Conservation (phyloP, 2,113 vertebrate species). For the Menidia beryllina region DNA sequence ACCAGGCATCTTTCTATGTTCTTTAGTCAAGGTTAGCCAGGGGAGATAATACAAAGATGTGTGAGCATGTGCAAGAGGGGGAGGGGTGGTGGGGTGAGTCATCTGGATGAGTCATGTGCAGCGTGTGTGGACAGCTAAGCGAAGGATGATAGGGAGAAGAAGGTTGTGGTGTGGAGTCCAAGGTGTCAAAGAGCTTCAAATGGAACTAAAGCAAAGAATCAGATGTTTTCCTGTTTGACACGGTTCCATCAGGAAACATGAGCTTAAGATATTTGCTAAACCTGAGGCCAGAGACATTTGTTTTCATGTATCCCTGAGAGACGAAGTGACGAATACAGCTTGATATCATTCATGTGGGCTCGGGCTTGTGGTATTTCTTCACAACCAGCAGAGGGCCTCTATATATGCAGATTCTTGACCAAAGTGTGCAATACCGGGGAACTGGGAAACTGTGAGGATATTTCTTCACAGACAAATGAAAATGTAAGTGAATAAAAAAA, state of each 20-base stretch:
- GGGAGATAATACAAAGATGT: conserved; percentile 79
- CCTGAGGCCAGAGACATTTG: conserved; percentile 17
- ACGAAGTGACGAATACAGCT: conserved; percentile 40
- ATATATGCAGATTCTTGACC: conserved; percentile 39
- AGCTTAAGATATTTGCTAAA: background rate
- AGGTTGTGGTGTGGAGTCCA: conserved; percentile 49
- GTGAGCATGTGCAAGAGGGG: conserved; percentile 64
- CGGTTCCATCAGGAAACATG: background rate
- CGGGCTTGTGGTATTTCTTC: conserved; percentile 9
- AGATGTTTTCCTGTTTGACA: conserved; percentile 27
- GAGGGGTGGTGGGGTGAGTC: conserved; percentile 72
- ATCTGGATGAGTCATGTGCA: conserved; percentile 83
- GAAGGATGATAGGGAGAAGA: conserved; percentile 62
- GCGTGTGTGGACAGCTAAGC: conserved; percentile 75
- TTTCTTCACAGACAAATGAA: no score
- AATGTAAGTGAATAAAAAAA: no score
- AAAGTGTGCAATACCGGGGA: conserved; percentile 19
- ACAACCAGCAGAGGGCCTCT: conserved; percentile 39
- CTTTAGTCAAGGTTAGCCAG: conserved; percentile 80
- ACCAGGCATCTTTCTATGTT: conserved; percentile 61
- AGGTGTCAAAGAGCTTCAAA: conserved; percentile 35
- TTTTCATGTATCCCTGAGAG: conserved; percentile 31
- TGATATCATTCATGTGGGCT: conserved; percentile 24
- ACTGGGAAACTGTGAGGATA: conserved; percentile 32
- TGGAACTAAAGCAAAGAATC: background rate